Evolutionary conservation across 2,888 invertebrate genomes (phyloP), one percentile per base, ranked within the genome.

Genomic region (Mythimna albipuncta): DNA sequence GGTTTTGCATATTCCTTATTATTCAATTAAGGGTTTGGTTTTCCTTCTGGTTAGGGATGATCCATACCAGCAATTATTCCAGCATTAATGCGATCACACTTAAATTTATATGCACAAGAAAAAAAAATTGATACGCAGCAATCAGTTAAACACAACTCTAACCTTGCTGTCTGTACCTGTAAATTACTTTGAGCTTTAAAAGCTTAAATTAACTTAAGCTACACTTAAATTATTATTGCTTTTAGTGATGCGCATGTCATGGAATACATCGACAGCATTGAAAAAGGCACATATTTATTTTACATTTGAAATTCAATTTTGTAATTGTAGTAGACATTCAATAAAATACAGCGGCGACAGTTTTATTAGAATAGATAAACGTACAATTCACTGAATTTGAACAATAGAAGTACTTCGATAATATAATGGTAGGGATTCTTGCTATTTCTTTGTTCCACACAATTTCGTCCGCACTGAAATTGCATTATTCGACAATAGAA

Each of bases 331-430:
- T 4, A 50, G 50, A 10, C 26, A 21, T 64, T 50, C 44, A 38
- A 55, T 61, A 65, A 79, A 79, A 64, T 52, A 65, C 26, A 65
- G 13, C 1, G 35, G 1, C 41, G 21, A 11, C 26, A 64, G 41
- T 61, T 78, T 72, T 79, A 65, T 62, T 64, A 26, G 11, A 50
- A 35, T 21, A 47, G 13, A 44, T 64, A 61, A 64, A 63, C 57
- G 21, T 38, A 59, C 21, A 47, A 47, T 52, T 47, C 58, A 32
- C 16, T 79, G 74, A 52, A 38, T 62, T 55, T 52, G 13, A 79
- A 79, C 73, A 64, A 72, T 44, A 61, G 7, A 38, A 13, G 19
- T 71, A 63, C 57, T 75, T 71, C 13, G 47, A 71, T 77, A 71
- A 21, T 44, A 63, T 75, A 62, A n/a, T 62, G 50, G 19, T 26